Evolutionary conservation across 2,888 invertebrate species (phyloP).

Genomic region (Synergus itoensis): DNA sequence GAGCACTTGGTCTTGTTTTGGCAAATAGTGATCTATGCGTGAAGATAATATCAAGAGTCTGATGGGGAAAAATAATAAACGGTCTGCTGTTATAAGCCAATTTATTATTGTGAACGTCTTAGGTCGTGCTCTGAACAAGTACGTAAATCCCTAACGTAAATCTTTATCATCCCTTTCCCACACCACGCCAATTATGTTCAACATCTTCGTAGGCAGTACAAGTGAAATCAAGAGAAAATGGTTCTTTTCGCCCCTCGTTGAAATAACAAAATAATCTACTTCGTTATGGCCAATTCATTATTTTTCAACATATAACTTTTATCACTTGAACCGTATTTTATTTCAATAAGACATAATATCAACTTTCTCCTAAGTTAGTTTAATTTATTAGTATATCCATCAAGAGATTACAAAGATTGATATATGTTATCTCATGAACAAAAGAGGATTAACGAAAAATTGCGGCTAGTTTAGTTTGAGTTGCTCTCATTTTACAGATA

Average conservation of each 20-base stretch:
- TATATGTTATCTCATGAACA: neutral
- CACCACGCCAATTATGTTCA: conserved; percentile 12
- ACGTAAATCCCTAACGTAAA: conserved; percentile 21
- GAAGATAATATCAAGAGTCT: neutral
- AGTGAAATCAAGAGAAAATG: conserved; percentile 3
- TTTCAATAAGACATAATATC: neutral
- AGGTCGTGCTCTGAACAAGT: neutral
- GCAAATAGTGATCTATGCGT: neutral
- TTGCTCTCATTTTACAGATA: conserved; percentile 30
- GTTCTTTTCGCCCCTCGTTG: neutral
- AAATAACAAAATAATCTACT: conserved; percentile 19
- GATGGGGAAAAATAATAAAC: neutral
- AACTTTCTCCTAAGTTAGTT: no score
- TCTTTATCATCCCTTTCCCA: conserved; percentile 16
- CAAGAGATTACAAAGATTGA: neutral
- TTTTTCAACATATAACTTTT: neutral
- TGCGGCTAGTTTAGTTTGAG: neutral
- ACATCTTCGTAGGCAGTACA: neutral
- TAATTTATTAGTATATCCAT: neutral
- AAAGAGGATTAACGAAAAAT: conserved; percentile 3
- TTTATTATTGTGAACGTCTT: neutral
- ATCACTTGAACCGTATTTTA: neutral
- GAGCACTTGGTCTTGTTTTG: neutral
- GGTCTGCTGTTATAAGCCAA: neutral
- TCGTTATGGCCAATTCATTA: conserved; percentile 10